Percentiles rank a stretch among this genome's conserved stretches.
Conservation (phyloP, 1,140 invertebrate species). For the Drosophila yakuba region DNA sequence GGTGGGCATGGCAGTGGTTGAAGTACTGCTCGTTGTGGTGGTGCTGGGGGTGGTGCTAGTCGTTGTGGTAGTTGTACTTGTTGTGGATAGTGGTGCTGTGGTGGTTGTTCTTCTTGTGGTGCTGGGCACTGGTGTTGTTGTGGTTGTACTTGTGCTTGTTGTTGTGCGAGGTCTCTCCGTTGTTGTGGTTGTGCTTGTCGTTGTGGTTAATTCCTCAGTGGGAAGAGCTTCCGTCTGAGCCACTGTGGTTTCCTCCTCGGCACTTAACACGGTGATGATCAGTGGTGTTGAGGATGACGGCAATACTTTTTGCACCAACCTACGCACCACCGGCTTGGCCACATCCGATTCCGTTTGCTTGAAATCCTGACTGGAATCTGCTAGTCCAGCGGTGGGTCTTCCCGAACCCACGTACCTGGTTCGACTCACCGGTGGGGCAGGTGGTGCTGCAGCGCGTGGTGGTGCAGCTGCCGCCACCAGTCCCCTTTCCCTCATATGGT, state of each 20-base stretch:
- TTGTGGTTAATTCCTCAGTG: constrained; percentile 32
- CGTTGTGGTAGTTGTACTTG: constrained; percentile 14
- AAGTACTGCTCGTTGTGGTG: constrained; percentile 13
- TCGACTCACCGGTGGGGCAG: constrained; percentile 40
- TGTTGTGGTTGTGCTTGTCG: constrained; percentile 20
- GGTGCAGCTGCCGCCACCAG: constrained; percentile 16
- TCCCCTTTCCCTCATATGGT: constrained; percentile 85
- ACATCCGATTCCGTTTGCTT: constrained; percentile 29
- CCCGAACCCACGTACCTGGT: constrained; percentile 68
- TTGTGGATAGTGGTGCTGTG: constrained; percentile 7
- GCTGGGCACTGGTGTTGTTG: constrained; percentile 9
- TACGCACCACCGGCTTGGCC: constrained; percentile 39
- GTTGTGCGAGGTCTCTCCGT: constrained; percentile 36
- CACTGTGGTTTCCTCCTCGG: constrained; percentile 74
- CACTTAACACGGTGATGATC: constrained; percentile 84
- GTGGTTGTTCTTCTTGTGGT: constrained; percentile 33
- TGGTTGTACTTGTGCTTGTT: constrained; percentile 46
- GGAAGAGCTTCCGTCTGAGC: constrained; percentile 51
- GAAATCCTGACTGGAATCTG: constrained; percentile 27
- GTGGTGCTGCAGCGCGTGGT: constrained; percentile 10
- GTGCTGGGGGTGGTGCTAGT: constrained; percentile 16
- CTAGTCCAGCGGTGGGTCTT: constrained; percentile 51
- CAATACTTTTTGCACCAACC: constrained; percentile 44
- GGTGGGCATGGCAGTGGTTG: constrained; percentile 7
- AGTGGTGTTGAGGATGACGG: constrained; percentile 80